Base-by-base conservation (phyloP, 2,888 invertebrate species). In the Cotesia congregata region DNA sequence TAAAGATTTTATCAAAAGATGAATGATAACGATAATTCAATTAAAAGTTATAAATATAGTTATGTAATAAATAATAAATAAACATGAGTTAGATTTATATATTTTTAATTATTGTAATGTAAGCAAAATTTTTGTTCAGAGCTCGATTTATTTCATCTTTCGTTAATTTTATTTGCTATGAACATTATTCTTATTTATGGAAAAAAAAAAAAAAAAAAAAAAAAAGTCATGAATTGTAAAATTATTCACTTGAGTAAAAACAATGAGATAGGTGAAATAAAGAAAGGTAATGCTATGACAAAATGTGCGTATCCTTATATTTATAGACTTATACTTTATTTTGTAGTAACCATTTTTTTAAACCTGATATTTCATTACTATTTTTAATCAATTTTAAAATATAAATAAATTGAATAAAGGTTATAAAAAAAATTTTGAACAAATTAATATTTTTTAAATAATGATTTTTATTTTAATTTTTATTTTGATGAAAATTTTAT, bases 131-230 rank as follows among this genome's bases (percentile, higher is more conserved):
- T 50, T 50, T 30, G 30, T 30, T 9, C 9, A 50, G 12, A 12
- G 7, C 50, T 50, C 12, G 4, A 50, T 50, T 50, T 30, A 30
- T 30, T 30, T 30, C 30, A 30, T 50, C 50, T 12, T 50, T 50
- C 12, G 50, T 7, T 50, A 50, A 50, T 50, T 82, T 82, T 83
- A 79, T 79, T 82, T 80, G 79, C 30, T 60, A 75, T 75, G 79
- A 68, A 70, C 62, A 76, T 78, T 62, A 73, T 69, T 83, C 83
- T 81, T 83, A 83, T 84, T 85, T 64, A 17, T 64, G 6, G 85
- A 86, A 86, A 85, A 84, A 85, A 83, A 82, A 85, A 7, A 7
- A 81, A 73, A 81, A 83, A 80, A 80, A 82, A 82, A 81, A 81
- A 80, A 17, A 17, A 17, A 17, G 17, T 17, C 17, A 79, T 72